These are phyloP conservation scores for Triplophysa bombifrons DNA, from an alignment of 2,797 vertebrate genomes.

Conservation along the genomic window DNA sequence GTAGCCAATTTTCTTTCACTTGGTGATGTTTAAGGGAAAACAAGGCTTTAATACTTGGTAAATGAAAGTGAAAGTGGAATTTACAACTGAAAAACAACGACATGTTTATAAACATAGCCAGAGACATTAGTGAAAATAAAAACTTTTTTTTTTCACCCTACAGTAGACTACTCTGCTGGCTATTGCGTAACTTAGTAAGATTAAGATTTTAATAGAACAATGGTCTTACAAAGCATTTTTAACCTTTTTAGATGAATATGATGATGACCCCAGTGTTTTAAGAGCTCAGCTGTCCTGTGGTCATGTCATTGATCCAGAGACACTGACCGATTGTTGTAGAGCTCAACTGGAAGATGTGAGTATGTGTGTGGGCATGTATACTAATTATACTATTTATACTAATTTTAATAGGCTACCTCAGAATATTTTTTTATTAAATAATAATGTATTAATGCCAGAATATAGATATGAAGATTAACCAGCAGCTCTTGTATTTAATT, in stretches of 20 bases:
- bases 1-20: no score
- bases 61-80: neutral
- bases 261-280: slow-evolving; percentile 4
- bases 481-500: neutral
- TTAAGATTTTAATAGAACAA: neutral
- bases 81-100: neutral
- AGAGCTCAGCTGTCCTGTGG: slow-evolving; percentile 17
- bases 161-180: no score
- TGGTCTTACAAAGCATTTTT: neutral
- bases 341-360: slow-evolving; percentile 9
- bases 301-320: neutral
- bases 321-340: slow-evolving; percentile 15
- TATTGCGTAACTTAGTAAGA: neutral
- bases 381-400: neutral
- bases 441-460: neutral
- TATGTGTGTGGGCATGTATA: neutral
- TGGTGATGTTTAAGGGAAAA: neutral
- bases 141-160: no score
- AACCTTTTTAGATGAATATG: neutral
- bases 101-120: no score
- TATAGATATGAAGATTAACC: neutral
- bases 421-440: neutral
- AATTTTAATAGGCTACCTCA: neutral
- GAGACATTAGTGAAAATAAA: no score
- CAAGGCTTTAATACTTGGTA: neutral